Percentiles rank a stretch among this genome's conserved stretches.
phyloP scores from a whole-genome alignment of 2,113 vertebrate species.

The Hippocampus comes region DNA sequence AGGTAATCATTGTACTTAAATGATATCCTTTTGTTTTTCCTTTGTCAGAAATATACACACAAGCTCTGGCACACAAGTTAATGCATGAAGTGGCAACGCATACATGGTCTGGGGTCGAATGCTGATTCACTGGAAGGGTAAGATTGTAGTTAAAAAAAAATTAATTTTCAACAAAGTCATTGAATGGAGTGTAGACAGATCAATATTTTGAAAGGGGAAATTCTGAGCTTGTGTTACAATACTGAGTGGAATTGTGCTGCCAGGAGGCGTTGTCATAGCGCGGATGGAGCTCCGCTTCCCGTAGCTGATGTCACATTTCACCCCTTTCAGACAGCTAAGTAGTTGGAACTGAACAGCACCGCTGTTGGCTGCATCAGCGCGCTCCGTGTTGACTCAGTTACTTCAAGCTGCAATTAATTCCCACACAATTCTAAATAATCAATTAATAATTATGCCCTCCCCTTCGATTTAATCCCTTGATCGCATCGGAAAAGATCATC shows the following conservation, averaged over 20 bases:
- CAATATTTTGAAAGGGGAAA: neutral
- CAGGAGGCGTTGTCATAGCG: neutral
- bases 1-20: conserved; percentile 98
- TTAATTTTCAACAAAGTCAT: neutral
- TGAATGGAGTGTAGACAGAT: neutral
- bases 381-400: neutral
- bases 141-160: neutral
- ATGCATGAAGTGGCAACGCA: conserved; percentile 63
- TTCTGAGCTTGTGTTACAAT: neutral
- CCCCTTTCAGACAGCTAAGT: neutral
- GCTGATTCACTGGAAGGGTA: conserved; percentile 28
- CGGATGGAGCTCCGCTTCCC: neutral
- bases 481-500: conserved; percentile 45
- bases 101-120: conserved; percentile 29
- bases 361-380: neutral
- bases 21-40: conserved; percentile 76
- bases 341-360: neutral
- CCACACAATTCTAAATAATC: neutral
- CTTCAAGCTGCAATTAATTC: neutral
- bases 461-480: conserved; percentile 62
- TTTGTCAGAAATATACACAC: conserved; percentile 72
- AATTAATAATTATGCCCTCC: conserved; percentile 61
- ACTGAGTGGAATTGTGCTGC: neutral
- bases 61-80: conserved; percentile 58
- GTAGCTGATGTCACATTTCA: neutral